Base-by-base conservation (phyloP, 2,797 vertebrate genomes). In the Poecilia velifera region DNA sequence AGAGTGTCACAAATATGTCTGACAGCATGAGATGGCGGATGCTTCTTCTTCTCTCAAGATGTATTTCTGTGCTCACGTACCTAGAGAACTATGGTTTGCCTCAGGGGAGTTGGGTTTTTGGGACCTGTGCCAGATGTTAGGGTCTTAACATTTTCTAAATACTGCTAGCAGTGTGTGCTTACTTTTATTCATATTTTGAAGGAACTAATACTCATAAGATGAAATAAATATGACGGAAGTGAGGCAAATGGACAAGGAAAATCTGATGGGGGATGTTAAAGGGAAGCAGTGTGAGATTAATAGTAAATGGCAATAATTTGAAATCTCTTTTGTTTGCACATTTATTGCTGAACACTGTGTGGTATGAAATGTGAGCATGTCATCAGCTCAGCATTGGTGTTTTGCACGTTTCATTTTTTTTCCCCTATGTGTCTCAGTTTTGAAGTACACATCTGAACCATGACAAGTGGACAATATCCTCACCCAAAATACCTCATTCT, bases 91-190 rank as follows among this genome's bases (percentile, higher is more conserved):
- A 22, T 76, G 78, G 77, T 90, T 92, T 94, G 89, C 89, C 89
- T 94, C 89, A 91, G 89, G 91, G 89, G 73, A 74, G 20, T 39
- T 22, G 36, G 20, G 36, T 39, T 39, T 8, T 25, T 34, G 84
- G 77, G 89, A 90, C 86, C 83, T 82, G 18, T 51, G 55, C 91
- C 93, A 92, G 90, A 90, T 86, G 25, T 90, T 88, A 81, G 83
- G 79, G 83, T 88, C 82, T 92, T 90, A 90, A 86, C 90, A 75
- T 88, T 91, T 94, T 88, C 83, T 91, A 82, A 79, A 87, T 86
- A 86, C 91, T 92, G 88, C 91, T 95, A 92, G 93, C 86, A 82
- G 82, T 53, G 70, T 77, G 83, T 77, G 4, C 71, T 78, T 83
- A 87, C 88, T 93, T 91, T 90, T 92, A 90, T 90, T 88, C 87